phyloP scores from a whole-genome alignment of 2,888 invertebrate genomes.

The Papilio elwesi region DNA sequence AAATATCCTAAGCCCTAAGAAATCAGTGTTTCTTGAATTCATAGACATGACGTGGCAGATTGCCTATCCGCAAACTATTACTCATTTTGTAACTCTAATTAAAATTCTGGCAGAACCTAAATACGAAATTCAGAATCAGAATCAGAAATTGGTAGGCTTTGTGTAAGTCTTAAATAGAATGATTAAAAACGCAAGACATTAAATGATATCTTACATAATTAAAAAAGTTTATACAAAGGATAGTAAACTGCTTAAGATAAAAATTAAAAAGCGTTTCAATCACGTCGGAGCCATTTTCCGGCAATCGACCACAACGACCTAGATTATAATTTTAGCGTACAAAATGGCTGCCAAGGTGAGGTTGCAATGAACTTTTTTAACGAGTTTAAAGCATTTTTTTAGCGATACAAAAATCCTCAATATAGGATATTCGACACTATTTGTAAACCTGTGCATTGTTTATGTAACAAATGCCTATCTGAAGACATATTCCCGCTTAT shows the following conservation, averaged over 20 bases:
- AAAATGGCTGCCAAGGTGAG: constrained; percentile 38
- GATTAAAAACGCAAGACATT: not conserved
- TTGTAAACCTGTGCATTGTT: not conserved
- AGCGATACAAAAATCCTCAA: not conserved
- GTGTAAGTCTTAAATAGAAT: not conserved
- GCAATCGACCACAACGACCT: constrained; percentile 40
- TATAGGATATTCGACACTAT: no score
- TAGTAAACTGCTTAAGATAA: constrained; percentile 5
- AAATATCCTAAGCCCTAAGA: not conserved
- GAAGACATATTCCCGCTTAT: no score
- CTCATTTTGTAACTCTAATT: constrained; percentile 3
- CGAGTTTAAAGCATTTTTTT: not conserved
- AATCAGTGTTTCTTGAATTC: constrained; percentile 6
- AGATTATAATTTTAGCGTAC: constrained; percentile 43
- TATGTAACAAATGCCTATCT: not conserved
- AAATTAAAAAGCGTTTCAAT: constrained; percentile 20
- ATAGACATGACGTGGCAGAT: not conserved
- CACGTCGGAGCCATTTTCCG: constrained; percentile 34
- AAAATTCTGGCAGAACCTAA: constrained; percentile 11
- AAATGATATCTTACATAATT: not conserved
- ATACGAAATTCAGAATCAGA: constrained; percentile 8
- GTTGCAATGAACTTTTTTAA: constrained; percentile 33
- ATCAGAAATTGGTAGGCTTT: not conserved
- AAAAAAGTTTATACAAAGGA: not conserved
- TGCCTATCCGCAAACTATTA: constrained; percentile 4